Percentiles rank a stretch among this genome's conserved stretches.
phyloP scores from a whole-genome alignment of 2,797 vertebrate genomes.

The Sebastes taczanowskii region DNA sequence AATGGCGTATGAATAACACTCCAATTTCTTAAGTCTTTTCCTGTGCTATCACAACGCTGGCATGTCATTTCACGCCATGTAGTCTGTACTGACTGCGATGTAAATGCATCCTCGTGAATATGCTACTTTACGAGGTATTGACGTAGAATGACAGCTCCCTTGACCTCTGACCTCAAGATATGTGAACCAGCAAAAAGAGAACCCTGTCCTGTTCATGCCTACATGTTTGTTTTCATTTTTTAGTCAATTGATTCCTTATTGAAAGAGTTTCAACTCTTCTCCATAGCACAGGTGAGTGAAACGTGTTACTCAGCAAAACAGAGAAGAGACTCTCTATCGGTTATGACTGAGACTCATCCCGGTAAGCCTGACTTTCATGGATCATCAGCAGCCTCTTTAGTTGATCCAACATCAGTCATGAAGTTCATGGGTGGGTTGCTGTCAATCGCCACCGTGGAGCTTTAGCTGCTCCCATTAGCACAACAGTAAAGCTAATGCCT shows the following conservation, averaged over 20 bases:
- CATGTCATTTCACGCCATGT: no score
- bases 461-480: constrained; percentile 44
- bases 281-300: neutral
- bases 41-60: neutral
- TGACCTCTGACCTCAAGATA: no score
- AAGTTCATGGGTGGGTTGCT: constrained; percentile 71
- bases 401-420: constrained; percentile 70
- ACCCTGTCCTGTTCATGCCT: neutral
- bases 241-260: neutral
- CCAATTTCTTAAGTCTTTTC: neutral
- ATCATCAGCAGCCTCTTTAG: constrained; percentile 69
- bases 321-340: constrained; percentile 15
- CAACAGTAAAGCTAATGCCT: constrained; percentile 3
- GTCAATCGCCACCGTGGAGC: constrained; percentile 60
- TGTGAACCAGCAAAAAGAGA: neutral
- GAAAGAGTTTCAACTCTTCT: neutral
- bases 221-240: neutral
- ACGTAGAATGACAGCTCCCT: no score
- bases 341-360: constrained; percentile 45
- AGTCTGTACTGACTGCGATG: no score
- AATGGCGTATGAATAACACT: accelerated
- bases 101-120: no score
- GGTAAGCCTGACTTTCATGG: constrained; percentile 73
- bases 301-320: neutral
- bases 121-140: no score